A percentile compares a stretch with the other conserved stretches of the same genome.
Conservation (phyloP, 2,888 invertebrate genomes). For the Euphydryas editha region DNA sequence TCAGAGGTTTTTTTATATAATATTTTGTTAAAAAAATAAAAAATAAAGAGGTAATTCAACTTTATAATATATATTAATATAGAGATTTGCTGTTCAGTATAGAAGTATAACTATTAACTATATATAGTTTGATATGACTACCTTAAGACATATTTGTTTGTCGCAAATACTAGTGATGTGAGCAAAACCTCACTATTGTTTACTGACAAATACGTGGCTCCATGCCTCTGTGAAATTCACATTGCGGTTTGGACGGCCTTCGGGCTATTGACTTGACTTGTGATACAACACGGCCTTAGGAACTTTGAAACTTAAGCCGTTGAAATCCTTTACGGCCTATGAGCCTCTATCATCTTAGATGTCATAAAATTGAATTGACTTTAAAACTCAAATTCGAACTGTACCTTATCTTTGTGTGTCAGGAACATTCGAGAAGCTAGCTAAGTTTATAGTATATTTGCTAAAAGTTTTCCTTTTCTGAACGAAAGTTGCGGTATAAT, state of each 20-base stretch:
- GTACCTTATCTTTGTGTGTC: slow-evolving; percentile 2
- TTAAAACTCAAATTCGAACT: slow-evolving; percentile 10
- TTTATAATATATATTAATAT: not conserved
- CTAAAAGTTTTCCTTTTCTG: not conserved
- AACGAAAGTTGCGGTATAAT: too few species aligned
- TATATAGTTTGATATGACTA: too few species aligned
- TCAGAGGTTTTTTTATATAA: too few species aligned
- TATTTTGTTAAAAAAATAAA: too few species aligned
- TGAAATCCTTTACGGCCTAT: slow-evolving; percentile 17
- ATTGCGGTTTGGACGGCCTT: slow-evolving; percentile 18
- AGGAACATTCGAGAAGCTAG: too few species aligned
- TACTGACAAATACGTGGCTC: slow-evolving; percentile 16
- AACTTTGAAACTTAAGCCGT: slow-evolving; percentile 9
- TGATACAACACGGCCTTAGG: slow-evolving; percentile 5
- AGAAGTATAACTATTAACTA: too few species aligned
- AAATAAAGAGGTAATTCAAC: too few species aligned
- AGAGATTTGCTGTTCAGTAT: not conserved
- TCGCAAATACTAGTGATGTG: slow-evolving; percentile 24
- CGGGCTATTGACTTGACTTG: slow-evolving; percentile 16
- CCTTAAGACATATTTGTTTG: slow-evolving; percentile 15
- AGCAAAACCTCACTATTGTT: slow-evolving; percentile 18
- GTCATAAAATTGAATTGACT: slow-evolving; percentile 12
- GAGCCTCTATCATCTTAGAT: slow-evolving; percentile 1
- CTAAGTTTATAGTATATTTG: not conserved
- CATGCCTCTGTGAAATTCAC: slow-evolving; percentile 13